phyloP scores from a whole-genome alignment of 2,888 invertebrate species.

The Gari tellinella region DNA sequence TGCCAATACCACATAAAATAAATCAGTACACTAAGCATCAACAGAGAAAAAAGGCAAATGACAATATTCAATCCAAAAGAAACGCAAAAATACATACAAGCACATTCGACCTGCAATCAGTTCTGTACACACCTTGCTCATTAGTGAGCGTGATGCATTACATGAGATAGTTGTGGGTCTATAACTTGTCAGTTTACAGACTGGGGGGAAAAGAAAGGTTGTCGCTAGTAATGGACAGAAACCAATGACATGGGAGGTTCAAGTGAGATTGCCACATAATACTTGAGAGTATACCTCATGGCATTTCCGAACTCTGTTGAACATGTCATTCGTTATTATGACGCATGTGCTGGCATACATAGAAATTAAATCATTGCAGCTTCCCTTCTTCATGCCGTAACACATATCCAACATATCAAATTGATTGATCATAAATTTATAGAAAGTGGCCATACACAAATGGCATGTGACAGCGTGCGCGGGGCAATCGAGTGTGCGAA shows the following conservation, averaged over 20 bases:
- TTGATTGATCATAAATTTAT: conserved; percentile 45
- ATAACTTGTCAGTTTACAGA: conserved; percentile 41
- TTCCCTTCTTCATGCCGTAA: conserved; percentile 30
- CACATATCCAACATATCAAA: conserved; percentile 16
- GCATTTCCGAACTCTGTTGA: conserved; percentile 11
- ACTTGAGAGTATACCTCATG: conserved; percentile 27
- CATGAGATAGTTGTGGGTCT: conserved; percentile 35
- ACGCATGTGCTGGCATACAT: conserved; percentile 42
- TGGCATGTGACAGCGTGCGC: conserved; percentile 51
- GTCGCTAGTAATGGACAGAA: conserved; percentile 46
- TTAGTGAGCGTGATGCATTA: conserved; percentile 36
- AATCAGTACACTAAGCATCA: too few species aligned
- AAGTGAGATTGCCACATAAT: conserved; percentile 41
- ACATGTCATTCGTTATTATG: conserved; percentile 47
- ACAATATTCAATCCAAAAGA: conserved; percentile 4
- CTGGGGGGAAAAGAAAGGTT: conserved; percentile 14
- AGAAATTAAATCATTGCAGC: conserved; percentile 36
- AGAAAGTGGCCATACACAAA: conserved; percentile 49
- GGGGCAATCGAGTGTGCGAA: conserved; percentile 38
- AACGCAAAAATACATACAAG: conserved; percentile 8
- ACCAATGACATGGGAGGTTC: conserved; percentile 29
- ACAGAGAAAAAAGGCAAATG: conserved; percentile 5
- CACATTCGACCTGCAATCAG: conserved; percentile 45
- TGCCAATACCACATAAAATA: too few species aligned
- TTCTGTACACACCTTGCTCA: conserved; percentile 30